Conservation (phyloP, 1,140 invertebrate species). For the Atopsyche davidsoni region DNA sequence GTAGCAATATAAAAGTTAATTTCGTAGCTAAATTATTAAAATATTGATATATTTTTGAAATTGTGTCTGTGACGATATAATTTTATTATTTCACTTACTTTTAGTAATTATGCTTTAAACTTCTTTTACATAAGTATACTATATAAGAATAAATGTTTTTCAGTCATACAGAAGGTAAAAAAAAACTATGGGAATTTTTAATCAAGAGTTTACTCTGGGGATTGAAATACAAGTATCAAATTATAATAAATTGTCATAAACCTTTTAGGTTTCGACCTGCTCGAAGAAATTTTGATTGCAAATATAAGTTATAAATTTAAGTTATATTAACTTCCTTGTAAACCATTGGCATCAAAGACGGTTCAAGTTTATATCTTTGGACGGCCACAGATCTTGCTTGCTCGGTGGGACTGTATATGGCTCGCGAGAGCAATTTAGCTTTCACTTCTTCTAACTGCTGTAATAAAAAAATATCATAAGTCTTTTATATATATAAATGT, state of each 20-base stretch:
- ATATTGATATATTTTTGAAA: not conserved
- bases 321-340: too few species aligned
- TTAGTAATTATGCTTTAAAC: too few species aligned
- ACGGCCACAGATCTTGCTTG: constrained; percentile 12
- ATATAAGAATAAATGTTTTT: too few species aligned
- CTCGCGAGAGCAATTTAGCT: constrained; percentile 23
- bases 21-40: not conserved
- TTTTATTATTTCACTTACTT: too few species aligned
- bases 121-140: too few species aligned
- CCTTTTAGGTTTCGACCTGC: not conserved
- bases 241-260: not conserved
- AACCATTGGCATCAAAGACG: constrained; percentile 18
- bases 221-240: not conserved
- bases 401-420: constrained; percentile 23
- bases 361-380: constrained; percentile 17
- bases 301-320: too few species aligned
- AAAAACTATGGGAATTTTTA: not conserved
- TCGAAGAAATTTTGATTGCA: too few species aligned
- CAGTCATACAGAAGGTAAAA: not conserved
- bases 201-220: not conserved
- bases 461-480: constrained; percentile 5
- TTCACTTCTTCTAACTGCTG: constrained; percentile 19
- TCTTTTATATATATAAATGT: not conserved
- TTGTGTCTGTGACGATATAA: too few species aligned
- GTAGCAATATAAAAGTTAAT: not conserved